Base-by-base conservation (phyloP, 2,797 vertebrate species). In the Phoebastria nigripes region DNA sequence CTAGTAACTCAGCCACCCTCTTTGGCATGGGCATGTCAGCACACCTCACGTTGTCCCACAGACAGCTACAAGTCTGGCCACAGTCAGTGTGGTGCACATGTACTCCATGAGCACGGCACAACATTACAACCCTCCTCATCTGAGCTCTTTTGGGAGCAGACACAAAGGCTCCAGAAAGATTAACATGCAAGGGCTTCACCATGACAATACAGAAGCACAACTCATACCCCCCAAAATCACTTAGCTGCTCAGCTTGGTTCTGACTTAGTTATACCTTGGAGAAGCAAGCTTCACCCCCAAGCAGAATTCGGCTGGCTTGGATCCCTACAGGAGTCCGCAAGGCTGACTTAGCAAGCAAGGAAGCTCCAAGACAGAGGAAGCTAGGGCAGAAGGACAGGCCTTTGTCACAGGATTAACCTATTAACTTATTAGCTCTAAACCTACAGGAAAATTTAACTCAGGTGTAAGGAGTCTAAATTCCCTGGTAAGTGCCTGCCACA, bases 71-170 rank as follows among this genome's bases (percentile, higher is more conserved):
- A 15, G 66, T 3, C 63, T 42, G 12, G 19, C n/a, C n/a, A 5
- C 0, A 0, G 29, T 26, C 87, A 44, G 4, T 0, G 8, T 5
- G 19, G 24, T 21, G 33, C 72, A 15, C 42, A 2, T 0, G 6
- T 29, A 10, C 35, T 5, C 70, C 78, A 12, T 0, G 6, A 77
- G 41, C 77, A 16, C 7, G 2, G 14, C 69, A 18, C 49, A 16
- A 20, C 33, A 4, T 42, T 7, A 49, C 47, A 8, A 18, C 42
- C 33, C 39, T 7, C 42, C 67, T 44, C 29, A 20, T 2, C 41
- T 3, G n/a, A 63, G 37, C 29, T 9, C 10, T 56, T 67, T 11
- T 12, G 31, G 41, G 46, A 59, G 59, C 24, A n/a, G 55, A 29
- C n/a, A 22, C 71, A 46, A 41, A 65, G 46, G 39, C 21, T 33